phyloP scores from a whole-genome alignment of 2,113 vertebrate genomes.

The Chaenocephalus aceratus region DNA sequence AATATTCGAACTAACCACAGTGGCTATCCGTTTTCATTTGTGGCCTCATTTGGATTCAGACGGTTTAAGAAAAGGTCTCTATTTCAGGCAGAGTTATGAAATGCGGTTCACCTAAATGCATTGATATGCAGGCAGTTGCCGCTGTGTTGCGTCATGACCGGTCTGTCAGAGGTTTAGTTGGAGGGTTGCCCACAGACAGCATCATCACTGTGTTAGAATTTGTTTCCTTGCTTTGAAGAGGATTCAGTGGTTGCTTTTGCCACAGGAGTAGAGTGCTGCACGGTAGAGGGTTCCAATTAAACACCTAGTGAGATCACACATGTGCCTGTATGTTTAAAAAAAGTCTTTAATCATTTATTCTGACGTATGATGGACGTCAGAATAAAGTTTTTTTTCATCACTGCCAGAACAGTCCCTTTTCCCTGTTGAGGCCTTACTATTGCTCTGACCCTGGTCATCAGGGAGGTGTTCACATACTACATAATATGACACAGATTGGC shows the following conservation, averaged over 20 bases:
- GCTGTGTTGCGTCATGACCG: conserved; percentile 68
- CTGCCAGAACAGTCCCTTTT: conserved; percentile 12
- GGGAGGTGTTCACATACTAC: conserved; percentile 23
- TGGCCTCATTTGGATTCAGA: conserved; percentile 27
- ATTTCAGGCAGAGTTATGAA: conserved; percentile 40
- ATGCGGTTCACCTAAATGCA: conserved; percentile 39
- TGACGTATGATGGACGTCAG: conserved; percentile 4
- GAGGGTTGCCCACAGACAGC: conserved; percentile 50
- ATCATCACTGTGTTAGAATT: conserved; percentile 44
- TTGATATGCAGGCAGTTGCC: conserved; percentile 56
- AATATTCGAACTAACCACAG: conserved; percentile 42
- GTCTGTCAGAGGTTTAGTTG: conserved; percentile 64
- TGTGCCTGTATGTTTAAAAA: conserved; percentile 13
- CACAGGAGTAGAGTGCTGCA: conserved; percentile 36
- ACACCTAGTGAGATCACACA: conserved; percentile 60
- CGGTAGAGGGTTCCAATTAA: conserved; percentile 42
- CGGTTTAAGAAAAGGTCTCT: conserved; percentile 28
- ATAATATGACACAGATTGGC: conserved; percentile 29
- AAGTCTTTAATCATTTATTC: conserved; percentile 20
- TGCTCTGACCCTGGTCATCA: conserved; percentile 5
- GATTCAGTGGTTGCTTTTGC: conserved; percentile 46
- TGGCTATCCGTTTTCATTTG: background rate
- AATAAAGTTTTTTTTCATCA: conserved; percentile 18
- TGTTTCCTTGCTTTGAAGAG: conserved; percentile 66
- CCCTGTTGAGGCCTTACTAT: conserved; percentile 21